A percentile compares a stretch with the other conserved stretches of the same genome.
Conservation (phyloP, 2,113 vertebrate genomes). For the Deroptyus accipitrinus region DNA sequence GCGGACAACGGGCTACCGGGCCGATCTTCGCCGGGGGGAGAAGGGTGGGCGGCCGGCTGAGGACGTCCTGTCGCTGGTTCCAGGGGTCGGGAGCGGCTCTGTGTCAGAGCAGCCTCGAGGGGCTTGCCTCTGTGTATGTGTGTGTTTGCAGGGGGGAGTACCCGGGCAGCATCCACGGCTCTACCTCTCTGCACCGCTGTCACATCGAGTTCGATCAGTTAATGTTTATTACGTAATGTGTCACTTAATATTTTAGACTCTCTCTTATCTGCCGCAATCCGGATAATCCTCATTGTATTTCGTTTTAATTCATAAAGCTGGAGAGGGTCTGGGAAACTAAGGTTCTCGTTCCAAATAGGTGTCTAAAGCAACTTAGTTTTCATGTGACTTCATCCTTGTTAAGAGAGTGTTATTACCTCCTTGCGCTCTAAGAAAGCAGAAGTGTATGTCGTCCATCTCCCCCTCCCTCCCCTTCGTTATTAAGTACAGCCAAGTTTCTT, state of each 20-base stretch:
- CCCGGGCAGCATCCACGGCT: not conserved
- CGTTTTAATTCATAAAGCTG: not conserved
- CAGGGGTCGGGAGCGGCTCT: not conserved
- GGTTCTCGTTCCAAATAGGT: not conserved
- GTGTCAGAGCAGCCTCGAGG: not conserved
- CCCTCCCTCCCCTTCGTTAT: not conserved
- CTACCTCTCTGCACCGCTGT: not conserved
- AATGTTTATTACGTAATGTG: not conserved
- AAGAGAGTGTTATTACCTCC: not conserved
- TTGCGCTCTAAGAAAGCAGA: not conserved
- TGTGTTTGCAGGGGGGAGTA: not conserved
- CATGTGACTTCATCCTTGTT: not conserved
- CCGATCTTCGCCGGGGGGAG: not conserved
- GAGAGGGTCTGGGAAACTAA: not conserved
- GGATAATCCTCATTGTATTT: not conserved
- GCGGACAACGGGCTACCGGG: fast-evolving
- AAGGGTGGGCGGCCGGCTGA: not conserved
- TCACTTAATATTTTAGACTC: not conserved
- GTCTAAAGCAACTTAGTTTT: not conserved
- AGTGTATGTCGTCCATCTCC: not conserved
- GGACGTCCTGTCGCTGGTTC: not conserved
- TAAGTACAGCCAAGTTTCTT: not conserved
- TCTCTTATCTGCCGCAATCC: not conserved
- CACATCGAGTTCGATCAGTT: not conserved
- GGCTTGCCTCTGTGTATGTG: not conserved